These are phyloP conservation scores for Bombus picipes DNA, from an alignment of 1,140 invertebrate genomes.

Conservation along the genomic window DNA sequence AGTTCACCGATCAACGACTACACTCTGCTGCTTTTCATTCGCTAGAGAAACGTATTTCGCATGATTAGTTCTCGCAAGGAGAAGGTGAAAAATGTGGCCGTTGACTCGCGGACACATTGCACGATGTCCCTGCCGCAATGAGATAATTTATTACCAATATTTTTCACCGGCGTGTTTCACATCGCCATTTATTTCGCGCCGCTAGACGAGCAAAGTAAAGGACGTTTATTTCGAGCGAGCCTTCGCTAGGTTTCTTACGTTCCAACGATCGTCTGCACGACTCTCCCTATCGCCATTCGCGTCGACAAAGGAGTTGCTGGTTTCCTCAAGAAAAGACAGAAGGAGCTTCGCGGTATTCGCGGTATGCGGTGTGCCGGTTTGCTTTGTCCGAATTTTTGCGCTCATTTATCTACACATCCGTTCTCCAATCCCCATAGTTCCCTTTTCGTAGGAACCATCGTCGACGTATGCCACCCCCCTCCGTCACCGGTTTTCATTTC, in stretches of 20 bases:
- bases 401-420: constrained; percentile 73
- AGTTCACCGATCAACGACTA: not conserved
- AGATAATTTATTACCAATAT: constrained; percentile 46
- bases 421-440: constrained; percentile 44
- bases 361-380: constrained; percentile 70
- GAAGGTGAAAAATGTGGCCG: constrained; percentile 32
- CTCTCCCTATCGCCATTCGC: not conserved
- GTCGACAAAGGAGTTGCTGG: constrained; percentile 23
- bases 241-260: constrained; percentile 58
- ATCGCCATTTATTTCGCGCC: constrained; percentile 32
- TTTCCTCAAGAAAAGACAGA: constrained; percentile 38
- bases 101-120: constrained; percentile 3
- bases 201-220: constrained; percentile 24
- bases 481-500: constrained; percentile 68
- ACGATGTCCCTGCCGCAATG: not conserved
- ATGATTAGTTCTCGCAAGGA: constrained; percentile 10
- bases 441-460: constrained; percentile 21
- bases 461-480: constrained; percentile 19
- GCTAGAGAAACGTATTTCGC: not conserved
- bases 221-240: constrained; percentile 39
- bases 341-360: constrained; percentile 65
- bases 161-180: constrained; percentile 40
- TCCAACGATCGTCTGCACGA: not conserved
- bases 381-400: constrained; percentile 77
- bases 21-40: not conserved